Evolutionary conservation across 2,888 invertebrate species (phyloP), one percentile per base, ranked within the genome.

Genomic region (Heteropelma amictum): DNA sequence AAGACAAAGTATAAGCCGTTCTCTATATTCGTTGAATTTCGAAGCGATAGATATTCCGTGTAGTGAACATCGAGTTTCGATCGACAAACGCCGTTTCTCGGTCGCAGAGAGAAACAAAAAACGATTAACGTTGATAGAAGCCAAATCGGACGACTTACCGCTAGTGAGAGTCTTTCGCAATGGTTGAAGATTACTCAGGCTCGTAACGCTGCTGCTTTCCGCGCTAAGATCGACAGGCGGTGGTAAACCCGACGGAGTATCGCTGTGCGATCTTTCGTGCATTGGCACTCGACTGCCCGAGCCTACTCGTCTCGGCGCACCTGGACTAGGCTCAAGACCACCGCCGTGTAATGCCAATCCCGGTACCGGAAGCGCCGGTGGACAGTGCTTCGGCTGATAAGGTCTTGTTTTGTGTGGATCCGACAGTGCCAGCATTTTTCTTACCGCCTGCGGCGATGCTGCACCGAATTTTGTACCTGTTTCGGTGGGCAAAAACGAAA

Each of bases 401-500:
- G 96, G 97, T 63, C 96, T 92, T 7, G 97, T 95, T 89, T 97
- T 97, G 60, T 94, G 94, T 10, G 95, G 95, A 87, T 97, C 96
- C 8, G 97, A 95, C 28, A 99, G 91, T 5, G 98, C 95, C 81
- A 99, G 91, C 88, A 99, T 93, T 89, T 99, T 99, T 83, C 98
- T 93, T 14, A 99, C 97, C 6, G 98, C 97, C 90, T 98, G 98
- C 17, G 99, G 99, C 10, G 98, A 98, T 40, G 98, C 98, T 40
- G 98, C 95, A 79, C 98, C 95, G 74, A 89, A 89, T 80, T 89
- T 89, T 79, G 89, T 89, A 83, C 89, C 89, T 89, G 5, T 33
- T 38, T 64, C 4, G 47, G 30, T 10, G 28, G 30, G 8, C 30
- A 0, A 49, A 21, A 38, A 8, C 23, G 23, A 30, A 0, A 12